A percentile compares a stretch with the other conserved stretches of the same genome.
These are phyloP conservation scores for Bruchidius siliquastri DNA, from an alignment of 2,888 invertebrate genomes.

Conservation along the genomic window DNA sequence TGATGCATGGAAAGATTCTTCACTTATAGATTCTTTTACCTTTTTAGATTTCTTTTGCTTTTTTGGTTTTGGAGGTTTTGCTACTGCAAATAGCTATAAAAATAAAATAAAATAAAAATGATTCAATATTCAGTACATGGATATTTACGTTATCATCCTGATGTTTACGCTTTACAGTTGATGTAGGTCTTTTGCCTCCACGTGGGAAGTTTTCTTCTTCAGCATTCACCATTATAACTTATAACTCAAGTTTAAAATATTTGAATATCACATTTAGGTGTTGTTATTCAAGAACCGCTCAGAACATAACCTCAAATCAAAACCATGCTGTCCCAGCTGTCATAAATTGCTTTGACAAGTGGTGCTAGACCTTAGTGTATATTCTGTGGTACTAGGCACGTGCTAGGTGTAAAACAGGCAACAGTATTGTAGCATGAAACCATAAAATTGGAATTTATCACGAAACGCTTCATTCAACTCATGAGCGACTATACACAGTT, in stretches of 20 bases:
- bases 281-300: too few species aligned
- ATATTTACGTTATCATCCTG: slow-evolving; percentile 36
- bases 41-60: slow-evolving; percentile 38
- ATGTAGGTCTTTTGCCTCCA: slow-evolving; percentile 51
- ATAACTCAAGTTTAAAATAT: background rate
- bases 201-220: slow-evolving; percentile 56
- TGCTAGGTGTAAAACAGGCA: too few species aligned
- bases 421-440: too few species aligned
- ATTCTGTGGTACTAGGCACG: too few species aligned
- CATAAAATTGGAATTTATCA: too few species aligned
- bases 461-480: too few species aligned
- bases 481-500: too few species aligned
- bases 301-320: too few species aligned
- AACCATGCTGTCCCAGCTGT: too few species aligned
- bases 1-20: slow-evolving; percentile 22
- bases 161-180: slow-evolving; percentile 46
- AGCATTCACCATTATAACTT: background rate
- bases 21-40: slow-evolving; percentile 11
- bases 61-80: slow-evolving; percentile 44
- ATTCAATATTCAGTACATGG: background rate
- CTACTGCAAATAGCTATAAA: slow-evolving; percentile 36
- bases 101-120: slow-evolving; percentile 3
- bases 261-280: too few species aligned
- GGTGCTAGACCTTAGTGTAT: too few species aligned
- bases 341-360: too few species aligned